Evolutionary conservation across 2,797 vertebrate genomes (phyloP), one percentile per base, ranked within the genome.

Genomic region (Cirrhinus mrigala): DNA sequence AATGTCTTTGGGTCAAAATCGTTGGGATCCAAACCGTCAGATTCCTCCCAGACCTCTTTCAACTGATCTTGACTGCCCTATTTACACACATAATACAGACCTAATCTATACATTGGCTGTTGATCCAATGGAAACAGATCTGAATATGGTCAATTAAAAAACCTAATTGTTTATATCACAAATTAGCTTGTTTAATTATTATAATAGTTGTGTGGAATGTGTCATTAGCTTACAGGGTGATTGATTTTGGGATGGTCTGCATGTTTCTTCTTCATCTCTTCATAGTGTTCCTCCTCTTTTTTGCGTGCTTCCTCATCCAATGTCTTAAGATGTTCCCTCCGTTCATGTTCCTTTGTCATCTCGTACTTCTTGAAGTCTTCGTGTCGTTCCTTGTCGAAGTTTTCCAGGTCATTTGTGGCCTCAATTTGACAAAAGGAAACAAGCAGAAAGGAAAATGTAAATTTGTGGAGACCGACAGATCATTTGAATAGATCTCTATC

Each of bases 1-100:
- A 99, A 99, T 68, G 98, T 99, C 94, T 97, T 99, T 79, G 97
- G 96, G 85, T 99, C 94, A 93, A 99, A 99, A 89, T 97, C 95
- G 56, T 95, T 94, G 71, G 97, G 97, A 88, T 99, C 98, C 91
- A 99, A 92, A 84, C 98, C 97, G 84, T 99, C 98, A n/a, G 96
- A 68, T 90, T 99, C 97, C 92, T 97, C 92, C 98, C 98, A 99
- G 48, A 99, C 98, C 90, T 99, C 97, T 92, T 98, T 98, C 85
- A 99, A 93, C 92, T 99, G 98, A 92, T 98, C 97, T 91, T 97
- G 94, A 94, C 98, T 99, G 89, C 97, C 98, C 98, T 99, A 87
- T 66, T 91, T 85, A 91, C 88, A 89, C 74, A 84, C 11, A 86
- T 50, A 56, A 86, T 40, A 56, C 33, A 76, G 71, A 84, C 85